Evolutionary conservation across 2,113 vertebrate species (phyloP).

Genomic region (mouse (Mus musculus)): DNA sequence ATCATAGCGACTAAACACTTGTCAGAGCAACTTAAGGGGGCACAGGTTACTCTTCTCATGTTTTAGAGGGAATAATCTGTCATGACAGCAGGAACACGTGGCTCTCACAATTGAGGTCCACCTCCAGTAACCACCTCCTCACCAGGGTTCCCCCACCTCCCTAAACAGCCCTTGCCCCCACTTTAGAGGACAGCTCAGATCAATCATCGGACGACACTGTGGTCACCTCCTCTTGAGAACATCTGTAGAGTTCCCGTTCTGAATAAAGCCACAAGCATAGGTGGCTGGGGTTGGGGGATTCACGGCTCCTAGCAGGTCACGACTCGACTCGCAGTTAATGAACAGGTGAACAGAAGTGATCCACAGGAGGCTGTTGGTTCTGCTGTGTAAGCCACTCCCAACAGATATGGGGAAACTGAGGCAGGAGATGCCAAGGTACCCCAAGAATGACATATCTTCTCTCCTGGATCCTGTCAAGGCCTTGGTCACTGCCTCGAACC

Average conservation of each 20-base stretch:
- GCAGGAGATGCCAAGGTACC: neutral
- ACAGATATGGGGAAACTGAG: neutral
- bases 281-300: neutral
- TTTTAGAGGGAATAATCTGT: neutral
- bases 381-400: neutral
- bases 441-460: accelerated
- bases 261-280: neutral
- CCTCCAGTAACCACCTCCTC: neutral
- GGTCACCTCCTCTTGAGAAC: neutral
- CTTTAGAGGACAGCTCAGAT: neutral
- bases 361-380: neutral
- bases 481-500: neutral
- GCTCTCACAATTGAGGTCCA: neutral
- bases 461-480: neutral
- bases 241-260: neutral
- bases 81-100: neutral
- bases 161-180: neutral
- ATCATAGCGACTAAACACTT: neutral
- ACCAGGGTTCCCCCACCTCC: neutral
- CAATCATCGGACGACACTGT: neutral
- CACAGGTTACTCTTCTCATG: neutral
- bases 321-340: accelerated
- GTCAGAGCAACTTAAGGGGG: neutral
- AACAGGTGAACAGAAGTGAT: neutral
- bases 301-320: neutral